These are phyloP conservation scores for Nothobranchius furzeri DNA, from an alignment of 2,113 vertebrate species.

Conservation along the genomic window DNA sequence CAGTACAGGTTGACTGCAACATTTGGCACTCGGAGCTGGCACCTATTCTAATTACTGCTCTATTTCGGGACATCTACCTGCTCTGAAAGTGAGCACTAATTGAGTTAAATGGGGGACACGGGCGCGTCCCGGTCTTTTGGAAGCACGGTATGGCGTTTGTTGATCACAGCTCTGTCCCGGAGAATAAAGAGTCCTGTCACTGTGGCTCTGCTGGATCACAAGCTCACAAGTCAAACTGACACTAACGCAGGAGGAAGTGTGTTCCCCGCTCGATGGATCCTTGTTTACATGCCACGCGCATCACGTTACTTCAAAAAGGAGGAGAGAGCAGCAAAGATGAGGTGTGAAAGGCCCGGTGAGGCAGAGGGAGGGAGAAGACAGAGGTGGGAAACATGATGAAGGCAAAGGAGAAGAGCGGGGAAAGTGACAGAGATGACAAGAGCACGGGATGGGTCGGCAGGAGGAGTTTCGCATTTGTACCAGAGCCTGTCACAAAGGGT, in stretches of 20 bases:
- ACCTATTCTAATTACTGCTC: conserved; percentile 17
- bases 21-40: conserved; percentile 25
- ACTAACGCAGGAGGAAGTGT: conserved; percentile 64
- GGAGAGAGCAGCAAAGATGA: conserved; percentile 38
- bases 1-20: conserved; percentile 14
- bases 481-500: conserved; percentile 19
- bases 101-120: conserved; percentile 37
- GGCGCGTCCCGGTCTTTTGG: conserved; percentile 29
- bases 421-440: conserved; percentile 55
- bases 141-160: conserved; percentile 11
- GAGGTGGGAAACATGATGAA: conserved; percentile 45
- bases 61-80: conserved; percentile 32
- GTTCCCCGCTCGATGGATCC: conserved; percentile 56
- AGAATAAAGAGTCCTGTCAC: conserved; percentile 58
- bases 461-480: conserved; percentile 18
- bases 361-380: conserved; percentile 44
- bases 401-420: conserved; percentile 32
- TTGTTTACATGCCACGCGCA: conserved; percentile 68
- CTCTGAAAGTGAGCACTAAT: conserved; percentile 29
- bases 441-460: conserved; percentile 7
- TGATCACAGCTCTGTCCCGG: conserved; percentile 42
- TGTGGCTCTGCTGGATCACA: conserved; percentile 50
- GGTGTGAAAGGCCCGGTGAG: conserved; percentile 45
- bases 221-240: conserved; percentile 56
- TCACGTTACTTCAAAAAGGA: conserved; percentile 63